Base-by-base conservation (phyloP, 1,140 invertebrate species). In the Neocloeon triangulifer region DNA sequence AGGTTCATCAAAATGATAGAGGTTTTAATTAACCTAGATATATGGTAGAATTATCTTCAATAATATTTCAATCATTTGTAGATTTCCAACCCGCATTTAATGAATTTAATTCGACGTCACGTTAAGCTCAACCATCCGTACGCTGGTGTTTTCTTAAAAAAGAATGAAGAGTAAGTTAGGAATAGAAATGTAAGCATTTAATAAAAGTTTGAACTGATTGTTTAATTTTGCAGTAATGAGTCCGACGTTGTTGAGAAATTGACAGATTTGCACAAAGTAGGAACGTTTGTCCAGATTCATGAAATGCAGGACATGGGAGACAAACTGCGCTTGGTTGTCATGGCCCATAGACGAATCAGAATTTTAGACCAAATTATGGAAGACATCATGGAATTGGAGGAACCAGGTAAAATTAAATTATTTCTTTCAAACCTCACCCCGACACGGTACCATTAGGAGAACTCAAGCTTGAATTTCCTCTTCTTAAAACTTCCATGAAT, bases 1-100 rank as follows among this genome's bases (percentile, higher is more conserved):
- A 69, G 84, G 44, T 98, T 99, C 58, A 89, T 96, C 37, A 98
- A 98, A 60, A 70, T 97, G 38, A 74, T 98, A 38, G 92, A 97
- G 59, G 79, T 86, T 50, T 47, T 44, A n/a, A n/a, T n/a, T n/a
- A n/a, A n/a, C n/a, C n/a, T n/a, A n/a, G n/a, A n/a, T n/a, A n/a
- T n/a, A n/a, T n/a, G n/a, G n/a, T n/a, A n/a, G n/a, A n/a, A n/a
- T n/a, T n/a, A n/a, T n/a, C n/a, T n/a, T n/a, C n/a, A n/a, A n/a
- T n/a, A n/a, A n/a, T n/a, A n/a, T n/a, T 25, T 25, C n/a, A 25
- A 25, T 25, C 6, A 14, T 8, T 62, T 60, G 32, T 47, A 84
- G 79, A 60, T 97, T 10, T 69, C 74, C 14, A 77, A 97, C 59
- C 76, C 81, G 37, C 57, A 69, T 28, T 56, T 99, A 25, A 85